Conservation (phyloP, 2,888 invertebrate species). For the Galerucella pusilla region DNA sequence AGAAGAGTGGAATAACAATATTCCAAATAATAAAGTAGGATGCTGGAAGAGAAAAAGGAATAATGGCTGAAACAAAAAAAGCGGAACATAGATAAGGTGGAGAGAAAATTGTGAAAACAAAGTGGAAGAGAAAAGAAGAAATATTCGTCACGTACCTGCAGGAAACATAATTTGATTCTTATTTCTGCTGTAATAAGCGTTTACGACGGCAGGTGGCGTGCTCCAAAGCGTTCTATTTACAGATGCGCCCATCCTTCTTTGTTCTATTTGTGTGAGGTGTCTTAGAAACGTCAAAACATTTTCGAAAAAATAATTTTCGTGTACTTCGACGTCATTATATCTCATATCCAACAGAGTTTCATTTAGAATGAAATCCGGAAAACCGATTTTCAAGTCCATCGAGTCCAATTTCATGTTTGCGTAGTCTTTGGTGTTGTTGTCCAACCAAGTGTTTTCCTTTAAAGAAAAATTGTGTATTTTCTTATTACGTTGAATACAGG, state of each 20-base stretch:
- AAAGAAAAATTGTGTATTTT: slow-evolving; percentile 1
- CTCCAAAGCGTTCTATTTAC: slow-evolving; percentile 88
- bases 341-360: slow-evolving; percentile 74
- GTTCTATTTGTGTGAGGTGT: slow-evolving; percentile 80
- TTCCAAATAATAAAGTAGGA: no score
- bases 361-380: slow-evolving; percentile 89
- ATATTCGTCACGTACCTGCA: slow-evolving; percentile 73
- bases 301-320: slow-evolving; percentile 82
- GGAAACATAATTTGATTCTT: slow-evolving; percentile 86
- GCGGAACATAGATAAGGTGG: no score
- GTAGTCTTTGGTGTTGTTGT: slow-evolving; percentile 81
- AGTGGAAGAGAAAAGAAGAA: neutral
- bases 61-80: no score
- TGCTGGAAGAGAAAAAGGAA: no score
- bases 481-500: no score
- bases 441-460: slow-evolving; percentile 84
- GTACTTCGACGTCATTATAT: slow-evolving; percentile 81
- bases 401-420: slow-evolving; percentile 86
- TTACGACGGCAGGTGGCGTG: slow-evolving; percentile 90
- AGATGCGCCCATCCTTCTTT: slow-evolving; percentile 73
- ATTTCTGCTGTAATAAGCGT: slow-evolving; percentile 94
- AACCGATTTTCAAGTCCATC: slow-evolving; percentile 91
- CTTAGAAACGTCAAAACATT: slow-evolving; percentile 80
- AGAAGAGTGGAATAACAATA: no score
- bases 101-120: no score